Evolutionary conservation across 2,113 vertebrate genomes (phyloP), one percentile per base, ranked within the genome.

Genomic region (Tympanuchus pallidicinctus): DNA sequence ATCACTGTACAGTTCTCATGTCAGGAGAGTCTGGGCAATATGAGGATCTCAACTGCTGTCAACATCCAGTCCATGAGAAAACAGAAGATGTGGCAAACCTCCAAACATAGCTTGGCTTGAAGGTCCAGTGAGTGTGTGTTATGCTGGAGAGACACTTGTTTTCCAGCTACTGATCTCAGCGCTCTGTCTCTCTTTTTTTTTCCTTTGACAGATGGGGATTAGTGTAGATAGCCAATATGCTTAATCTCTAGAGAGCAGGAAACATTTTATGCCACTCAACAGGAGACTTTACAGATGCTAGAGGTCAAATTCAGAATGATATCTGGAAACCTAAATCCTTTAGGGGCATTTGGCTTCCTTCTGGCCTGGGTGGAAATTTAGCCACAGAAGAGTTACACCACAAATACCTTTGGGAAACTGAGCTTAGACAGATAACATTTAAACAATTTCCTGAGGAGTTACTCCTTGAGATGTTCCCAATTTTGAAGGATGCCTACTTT

Each of bases 41-140:
- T 61, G 90, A 96, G 71, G 57, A 92, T 95, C 84, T 89, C 86
- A 96, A 91, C 60, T 90, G 94, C 88, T 96, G 97, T 97, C 95
- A 96, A 47, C 82, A 63, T 96, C 90, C 86, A 77, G 85, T 80
- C 86, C 83, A 93, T 96, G 96, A 96, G 95, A 95, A 97, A 97
- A 97, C 42, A 96, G 94, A 92, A 97, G 83, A 94, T 75, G 52
- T 94, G 95, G 65, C 91, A 96, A 97, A 95, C 67, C 92, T 95
- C 82, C 66, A 74, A 71, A 54, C 45, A 64, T 20, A 80, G 80
- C 16, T 71, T 69, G 21, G 25, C 45, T 70, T 47, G 45, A 60
- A 52, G 40, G 81, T 70, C 75, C 61, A 85, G 61, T 48, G 86
- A 83, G 61, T 75, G 71, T 75, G 19, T 36, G 32, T 40, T 83